Evolutionary conservation across 2,113 vertebrate species (phyloP), one percentile per base, ranked within the genome.

Genomic region (Neomonachus schauinslandi): DNA sequence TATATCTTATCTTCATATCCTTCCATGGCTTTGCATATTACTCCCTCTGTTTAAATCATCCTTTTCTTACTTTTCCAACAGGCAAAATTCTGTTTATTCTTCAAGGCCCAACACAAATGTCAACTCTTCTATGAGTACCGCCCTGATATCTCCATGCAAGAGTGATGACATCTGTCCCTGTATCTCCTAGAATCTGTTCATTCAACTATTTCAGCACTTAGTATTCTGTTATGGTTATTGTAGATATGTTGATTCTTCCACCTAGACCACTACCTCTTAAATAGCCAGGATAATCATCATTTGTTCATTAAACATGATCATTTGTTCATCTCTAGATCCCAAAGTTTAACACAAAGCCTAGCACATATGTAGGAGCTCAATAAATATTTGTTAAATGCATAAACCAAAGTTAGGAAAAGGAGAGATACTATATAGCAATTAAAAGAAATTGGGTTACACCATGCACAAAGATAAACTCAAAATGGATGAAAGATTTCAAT

Each of bases 61-160:
- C 42, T 55, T 89, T 92, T 88, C 61, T 84, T 88, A 83, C 13
- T 72, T 94, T 94, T 89, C 28, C 74, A 87, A 77, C 6, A 95
- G 46, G 19, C 9, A 80, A 72, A 65, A 77, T 42, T 9, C 24
- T 96, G 74, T 36, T 77, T 91, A 49, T 89, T 93, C 36, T 96
- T 90, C 15, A 95, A 96, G 59, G 10, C 9, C 7, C 57, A 90
- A 89, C 19, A 74, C 55, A 93, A 97, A 94, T 39, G 12, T 46
- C 12, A 95, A 28, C n/a, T 92, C 22, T 28, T 72, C 59, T 72
- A 4, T 89, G 57, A 86, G 24, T 21, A 82, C 11, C 12, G 12
- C 28, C 8, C 61, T 95, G 53, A 87, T 61, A 49, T 72, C 65
- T 59, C 57, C 24, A 86, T 19, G n/a, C 16, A 89, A 80, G 63